Evolutionary conservation across 2,888 invertebrate species (phyloP).

Genomic region (Platycnemis pennipes): DNA sequence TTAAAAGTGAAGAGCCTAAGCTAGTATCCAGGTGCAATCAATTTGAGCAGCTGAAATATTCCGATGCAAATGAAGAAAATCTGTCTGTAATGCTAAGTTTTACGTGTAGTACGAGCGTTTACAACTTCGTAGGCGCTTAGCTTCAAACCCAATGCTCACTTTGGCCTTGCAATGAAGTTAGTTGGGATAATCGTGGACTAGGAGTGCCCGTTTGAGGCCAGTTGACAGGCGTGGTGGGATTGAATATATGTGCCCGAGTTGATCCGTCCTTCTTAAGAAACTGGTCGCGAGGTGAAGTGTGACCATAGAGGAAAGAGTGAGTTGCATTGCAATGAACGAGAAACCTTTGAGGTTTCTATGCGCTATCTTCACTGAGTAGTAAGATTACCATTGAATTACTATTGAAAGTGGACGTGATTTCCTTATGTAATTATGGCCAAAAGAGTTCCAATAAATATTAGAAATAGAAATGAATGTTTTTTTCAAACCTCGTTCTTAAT

Average conservation of each 20-base stretch:
- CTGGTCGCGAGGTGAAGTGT: slow-evolving; percentile 1
- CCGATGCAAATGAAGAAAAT: neutral
- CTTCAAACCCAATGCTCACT: neutral
- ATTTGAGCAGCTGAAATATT: too few relatives aligned
- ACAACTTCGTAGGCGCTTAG: neutral
- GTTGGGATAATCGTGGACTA: neutral
- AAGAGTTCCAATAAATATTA: too few relatives aligned
- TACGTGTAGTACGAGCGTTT: neutral
- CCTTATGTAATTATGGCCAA: too few relatives aligned
- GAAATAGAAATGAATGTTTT: too few relatives aligned
- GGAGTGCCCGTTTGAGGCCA: slow-evolving; percentile 28
- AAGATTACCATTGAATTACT: too few relatives aligned
- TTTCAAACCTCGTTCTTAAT: too few relatives aligned
- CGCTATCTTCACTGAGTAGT: neutral
- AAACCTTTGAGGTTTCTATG: neutral
- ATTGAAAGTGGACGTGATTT: too few relatives aligned
- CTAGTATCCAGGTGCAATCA: too few relatives aligned
- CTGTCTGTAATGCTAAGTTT: neutral
- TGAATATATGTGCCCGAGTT: slow-evolving; percentile 4
- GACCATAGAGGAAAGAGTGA: neutral
- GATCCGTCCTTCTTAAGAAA: slow-evolving; percentile 32
- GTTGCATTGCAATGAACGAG: neutral
- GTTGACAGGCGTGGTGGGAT: slow-evolving; percentile 32
- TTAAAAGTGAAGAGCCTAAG: too few relatives aligned
- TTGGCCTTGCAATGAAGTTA: slow-evolving; percentile 1